Evolutionary conservation across 2,888 invertebrate genomes (phyloP), one percentile per base, ranked within the genome.

Genomic region (Troglohyphantes excavatus): DNA sequence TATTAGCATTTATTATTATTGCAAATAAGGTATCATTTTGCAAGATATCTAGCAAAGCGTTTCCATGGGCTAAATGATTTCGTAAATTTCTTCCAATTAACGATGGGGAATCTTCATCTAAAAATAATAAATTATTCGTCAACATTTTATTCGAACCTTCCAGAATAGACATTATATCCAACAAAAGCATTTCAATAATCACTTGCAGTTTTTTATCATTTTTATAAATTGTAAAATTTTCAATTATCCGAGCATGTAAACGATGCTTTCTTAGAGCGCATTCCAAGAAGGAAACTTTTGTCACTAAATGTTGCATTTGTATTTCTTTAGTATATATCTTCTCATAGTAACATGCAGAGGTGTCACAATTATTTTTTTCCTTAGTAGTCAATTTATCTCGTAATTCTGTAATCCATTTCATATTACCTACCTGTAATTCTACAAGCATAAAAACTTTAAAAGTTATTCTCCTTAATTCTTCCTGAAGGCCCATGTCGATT

Each of bases 1-100:
- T 72, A 6, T 13, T 63, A 43, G 88, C 73, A 81, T 59, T 73
- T n/a, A 61, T 61, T 6, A 75, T 2, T 11, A 82, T n/a, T 6
- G 61, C 73, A 7, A 27, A 3, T 11, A 27, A 59, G 0, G 46
- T 26, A 33, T 68, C 33, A n/a, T 39, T n/a, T 17, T 29, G 6
- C 6, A 88, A 61, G 7, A 65, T 3, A 65, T 82, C 63, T n/a
- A 73, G 9, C n/a, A 88, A 27, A 29, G 29, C 11, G 65, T 82
- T 88, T 1, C 63, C 73, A 65, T 88, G 82, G 2, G 81, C 81
- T 23, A 88, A 73, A 33, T 88, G 73, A 27, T 88, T 82, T 19
- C 81, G 73, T 26, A 88, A 46, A 46, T 11, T 21, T 65, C 59
- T 82, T 17, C 88, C 88, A 27, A 63, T 27, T 17, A 82, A 29